Base-by-base conservation (phyloP, 2,888 invertebrate species). In the Caenorhabditis panamensis region DNA sequence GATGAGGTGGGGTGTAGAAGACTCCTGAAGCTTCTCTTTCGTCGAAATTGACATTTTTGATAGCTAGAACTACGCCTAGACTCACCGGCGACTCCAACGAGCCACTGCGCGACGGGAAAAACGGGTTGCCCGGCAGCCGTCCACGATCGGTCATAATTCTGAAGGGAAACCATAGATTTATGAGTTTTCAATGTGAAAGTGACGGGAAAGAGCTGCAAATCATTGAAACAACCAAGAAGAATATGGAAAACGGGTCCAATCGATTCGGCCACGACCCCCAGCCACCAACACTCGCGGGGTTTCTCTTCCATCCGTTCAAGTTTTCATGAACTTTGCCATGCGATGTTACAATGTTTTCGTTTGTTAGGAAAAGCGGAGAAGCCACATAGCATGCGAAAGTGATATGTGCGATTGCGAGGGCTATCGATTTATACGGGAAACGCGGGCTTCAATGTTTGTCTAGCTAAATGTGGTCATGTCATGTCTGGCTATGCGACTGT, bases 1-100 rank as follows among this genome's bases (percentile, higher is more conserved):
- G 44, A 84, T 79, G 22, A 84, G 62, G 54, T 84, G 82, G 36
- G 81, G 79, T n/a, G 73, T 11, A 2, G 41, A 79, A 4, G 73
- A 59, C 22, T 84, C 82, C 69, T 82, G 62, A 31, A 68, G 24
- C 9, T 2, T 6, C 4, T 31, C 5, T 28, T 37, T 54, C n/a
- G 0, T n/a, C 16, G 5, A 31, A 31, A 59, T 37, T 1, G 44
- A 31, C 51, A 24, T 16, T 28, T 31, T 20, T n/a, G n/a, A n/a
- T n/a, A n/a, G n/a, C n/a, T n/a, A n/a, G n/a, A n/a, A n/a, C n/a
- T n/a, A n/a, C n/a, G n/a, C 8, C 41, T 2, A 2, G 36, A 41
- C 54, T 54, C n/a, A 71, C 71, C 26, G 53, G 28, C 0, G 47
- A 26, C 31, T 79, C 79, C 5, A 68, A 13, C 4, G 68, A 73